Base-by-base conservation (phyloP, 2,797 vertebrate genomes). In the Poeciliopsis turneri region DNA sequence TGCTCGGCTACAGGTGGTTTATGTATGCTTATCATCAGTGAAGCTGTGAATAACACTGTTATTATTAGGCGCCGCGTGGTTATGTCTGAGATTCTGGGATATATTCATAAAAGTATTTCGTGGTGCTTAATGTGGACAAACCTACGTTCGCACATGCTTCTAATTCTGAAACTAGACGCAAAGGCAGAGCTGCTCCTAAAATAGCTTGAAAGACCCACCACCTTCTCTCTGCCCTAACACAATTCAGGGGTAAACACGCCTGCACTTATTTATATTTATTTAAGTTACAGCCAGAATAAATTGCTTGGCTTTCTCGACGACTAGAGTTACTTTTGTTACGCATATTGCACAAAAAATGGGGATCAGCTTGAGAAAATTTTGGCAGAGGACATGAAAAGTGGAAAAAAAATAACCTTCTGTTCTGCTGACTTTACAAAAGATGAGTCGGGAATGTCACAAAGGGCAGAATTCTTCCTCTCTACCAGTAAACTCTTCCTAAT, bases 101-200 rank as follows among this genome's bases (percentile, higher is more conserved):
- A 39, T 39, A 41, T 68, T 68, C 20, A 41, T 68, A 41, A 68
- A 68, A 25, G 36, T 41, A 41, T 68, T 68, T 68, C 0, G 1
- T 68, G 20, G 4, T 2, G 36, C 36, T 25, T 68, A 68, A 68
- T 41, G 18, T 25, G 64, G 36, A 23, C 64, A 41, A 68, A 41
- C 64, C 64, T 68, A 10, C 23, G 64, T 68, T 68, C 39, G 36
- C 18, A 41, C 18, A 23, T 68, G 36, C 64, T 41, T 41, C 64
- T 41, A 41, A 68, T 68, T 68, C 64, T 68, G 36, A 68, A 41
- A 41, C 6, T 41, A 68, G 64, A 41, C 64, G 64, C 64, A 41
- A 68, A 41, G 64, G 36, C 64, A 68, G 36, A 68, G 64, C 64
- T 41, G 64, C 64, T 68, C 64, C 64, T 25, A 68, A 68, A 68